Conservation (phyloP, 2,888 invertebrate genomes). For the Caenorhabditis imperialis region DNA sequence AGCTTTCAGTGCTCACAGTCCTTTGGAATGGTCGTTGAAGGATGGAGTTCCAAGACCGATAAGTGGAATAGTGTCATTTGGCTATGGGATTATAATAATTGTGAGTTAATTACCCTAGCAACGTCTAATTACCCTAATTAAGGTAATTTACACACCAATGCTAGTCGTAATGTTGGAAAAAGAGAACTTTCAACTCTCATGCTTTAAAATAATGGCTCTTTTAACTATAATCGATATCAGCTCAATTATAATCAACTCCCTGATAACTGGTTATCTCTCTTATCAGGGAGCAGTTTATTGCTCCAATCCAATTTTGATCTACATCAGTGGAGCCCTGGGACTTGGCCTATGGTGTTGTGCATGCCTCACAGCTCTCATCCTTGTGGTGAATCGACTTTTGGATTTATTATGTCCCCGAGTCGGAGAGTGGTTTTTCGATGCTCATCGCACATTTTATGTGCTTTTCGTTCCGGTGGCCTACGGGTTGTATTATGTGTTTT, state of each 20-base stretch:
- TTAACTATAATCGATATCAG: conserved; percentile 37
- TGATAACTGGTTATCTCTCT: conserved; percentile 39
- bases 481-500: conserved; percentile 31
- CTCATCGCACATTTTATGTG: conserved; percentile 10
- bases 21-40: conserved; percentile 21
- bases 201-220: conserved; percentile 47
- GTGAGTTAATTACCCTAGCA: too few species aligned
- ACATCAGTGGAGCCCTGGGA: conserved; percentile 30
- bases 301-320: conserved; percentile 34
- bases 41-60: conserved; percentile 20
- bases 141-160: conserved; percentile 38
- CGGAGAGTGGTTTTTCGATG: conserved; percentile 18
- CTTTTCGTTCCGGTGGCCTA: conserved; percentile 28
- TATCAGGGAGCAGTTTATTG: conserved; percentile 35
- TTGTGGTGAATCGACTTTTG: conserved; percentile 33
- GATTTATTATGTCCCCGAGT: conserved; percentile 3
- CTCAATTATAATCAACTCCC: conserved; percentile 35
- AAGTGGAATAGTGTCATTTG: conserved; percentile 11
- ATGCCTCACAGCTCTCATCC: conserved; percentile 33
- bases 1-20: conserved; percentile 23
- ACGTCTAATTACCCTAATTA: too few species aligned
- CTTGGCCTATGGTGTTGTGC: conserved; percentile 41
- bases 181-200: conserved; percentile 34
- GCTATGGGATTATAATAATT: conserved; percentile 39
- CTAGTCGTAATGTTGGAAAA: conserved; percentile 26